Percentiles rank a stretch among this genome's conserved stretches.
Evolutionary conservation across 2,888 invertebrate species (phyloP).

Genomic region (Coelinius sp.): DNA sequence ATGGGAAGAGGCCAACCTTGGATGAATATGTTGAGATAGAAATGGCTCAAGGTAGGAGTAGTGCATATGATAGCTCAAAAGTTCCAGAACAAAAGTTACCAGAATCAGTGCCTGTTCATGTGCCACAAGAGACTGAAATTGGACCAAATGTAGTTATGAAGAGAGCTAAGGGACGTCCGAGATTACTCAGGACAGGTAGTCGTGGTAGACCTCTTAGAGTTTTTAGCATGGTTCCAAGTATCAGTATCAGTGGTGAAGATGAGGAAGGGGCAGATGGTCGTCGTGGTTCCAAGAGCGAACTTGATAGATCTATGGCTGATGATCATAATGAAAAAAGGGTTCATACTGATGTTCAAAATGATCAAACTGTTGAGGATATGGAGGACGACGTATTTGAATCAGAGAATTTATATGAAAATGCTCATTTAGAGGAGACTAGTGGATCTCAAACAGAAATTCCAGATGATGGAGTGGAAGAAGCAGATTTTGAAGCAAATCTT

Average conservation of each 20-base stretch:
- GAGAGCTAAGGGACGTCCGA: conserved; percentile 15
- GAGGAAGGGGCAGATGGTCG: too few relatives aligned
- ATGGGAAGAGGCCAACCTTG: not conserved
- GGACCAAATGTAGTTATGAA: not conserved
- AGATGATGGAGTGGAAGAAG: not conserved
- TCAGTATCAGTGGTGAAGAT: not conserved
- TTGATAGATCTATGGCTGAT: too few relatives aligned
- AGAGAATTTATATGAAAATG: too few relatives aligned
- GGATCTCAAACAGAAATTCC: not conserved
- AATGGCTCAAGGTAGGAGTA: not conserved
- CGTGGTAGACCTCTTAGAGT: conserved; percentile 27
- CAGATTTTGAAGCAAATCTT: not conserved
- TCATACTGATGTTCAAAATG: too few relatives aligned
- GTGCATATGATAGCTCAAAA: not conserved
- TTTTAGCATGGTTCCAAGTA: not conserved
- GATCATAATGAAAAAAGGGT: too few relatives aligned
- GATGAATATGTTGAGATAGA: not conserved
- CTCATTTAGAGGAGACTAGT: too few relatives aligned
- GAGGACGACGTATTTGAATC: not conserved
- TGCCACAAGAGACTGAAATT: not conserved
- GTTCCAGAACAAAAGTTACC: not conserved
- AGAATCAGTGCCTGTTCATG: not conserved
- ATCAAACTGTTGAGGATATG: too few relatives aligned
- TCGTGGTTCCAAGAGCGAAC: too few relatives aligned
- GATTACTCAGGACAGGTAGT: conserved; percentile 10